Conservation (phyloP, 2,888 invertebrate species). For the Falcaria lacertinaria region DNA sequence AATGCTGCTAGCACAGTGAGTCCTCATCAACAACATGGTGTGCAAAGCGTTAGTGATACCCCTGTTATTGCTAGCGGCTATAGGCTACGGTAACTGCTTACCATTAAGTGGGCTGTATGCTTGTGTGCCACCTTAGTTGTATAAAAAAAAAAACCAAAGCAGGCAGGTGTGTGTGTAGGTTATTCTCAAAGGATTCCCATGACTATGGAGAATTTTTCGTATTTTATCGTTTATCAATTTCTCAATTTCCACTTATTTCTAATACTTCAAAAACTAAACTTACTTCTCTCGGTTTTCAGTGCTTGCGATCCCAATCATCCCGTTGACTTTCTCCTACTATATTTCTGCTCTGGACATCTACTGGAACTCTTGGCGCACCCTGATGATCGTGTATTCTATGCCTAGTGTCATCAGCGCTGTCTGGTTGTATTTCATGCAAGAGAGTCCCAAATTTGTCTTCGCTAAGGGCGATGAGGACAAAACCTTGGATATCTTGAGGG, state of each 20-base stretch:
- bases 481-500: constrained; percentile 67
- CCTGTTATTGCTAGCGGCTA: too few relatives aligned
- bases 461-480: constrained; percentile 76
- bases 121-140: too few relatives aligned
- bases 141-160: too few relatives aligned
- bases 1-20: too few relatives aligned
- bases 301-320: constrained; percentile 83
- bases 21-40: too few relatives aligned
- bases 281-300: constrained; percentile 51
- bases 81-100: too few relatives aligned
- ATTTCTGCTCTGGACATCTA: constrained; percentile 64
- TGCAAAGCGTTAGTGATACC: too few relatives aligned
- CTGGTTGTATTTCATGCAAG: constrained; percentile 80
- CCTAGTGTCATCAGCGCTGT: constrained; percentile 81
- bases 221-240: background rate
- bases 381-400: constrained; percentile 82
- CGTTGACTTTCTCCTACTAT: constrained; percentile 61
- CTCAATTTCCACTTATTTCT: background rate
- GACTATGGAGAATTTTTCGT: too few relatives aligned
- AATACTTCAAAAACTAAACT: too few relatives aligned
- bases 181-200: too few relatives aligned
- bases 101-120: too few relatives aligned
- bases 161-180: too few relatives aligned
- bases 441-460: constrained; percentile 87
- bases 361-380: constrained; percentile 86